Evolutionary conservation across 2,888 invertebrate genomes (phyloP).

Genomic region (Punctoribates punctum): DNA sequence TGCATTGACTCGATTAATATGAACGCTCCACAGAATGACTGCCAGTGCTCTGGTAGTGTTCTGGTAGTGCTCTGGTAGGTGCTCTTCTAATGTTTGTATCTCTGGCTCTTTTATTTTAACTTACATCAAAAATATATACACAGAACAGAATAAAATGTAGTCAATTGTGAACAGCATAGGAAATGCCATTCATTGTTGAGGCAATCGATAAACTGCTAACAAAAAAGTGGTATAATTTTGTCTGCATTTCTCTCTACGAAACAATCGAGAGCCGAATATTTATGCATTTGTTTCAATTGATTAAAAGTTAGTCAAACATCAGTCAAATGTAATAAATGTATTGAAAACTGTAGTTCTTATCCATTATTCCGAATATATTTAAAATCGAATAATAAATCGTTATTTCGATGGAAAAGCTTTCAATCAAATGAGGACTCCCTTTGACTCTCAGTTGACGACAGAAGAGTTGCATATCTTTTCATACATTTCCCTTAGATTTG

Average conservation of each 20-base stretch:
- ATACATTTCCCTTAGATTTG: too few species aligned
- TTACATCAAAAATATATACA: neutral
- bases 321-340: neutral
- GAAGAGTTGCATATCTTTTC: too few species aligned
- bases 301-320: conserved; percentile 1
- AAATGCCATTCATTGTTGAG: neutral
- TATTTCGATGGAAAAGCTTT: neutral
- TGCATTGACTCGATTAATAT: neutral
- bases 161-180: too few species aligned
- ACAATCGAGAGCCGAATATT: neutral
- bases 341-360: neutral
- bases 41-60: neutral
- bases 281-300: neutral
- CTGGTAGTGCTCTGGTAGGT: too few species aligned
- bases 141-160: too few species aligned
- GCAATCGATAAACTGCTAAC: neutral
- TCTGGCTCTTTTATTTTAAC: neutral
- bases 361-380: neutral
- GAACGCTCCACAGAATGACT: neutral
- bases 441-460: too few species aligned
- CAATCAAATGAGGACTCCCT: too few species aligned
- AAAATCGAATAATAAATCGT: neutral
- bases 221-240: neutral
- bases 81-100: too few species aligned
- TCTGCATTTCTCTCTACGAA: neutral